Evolutionary conservation across 92 coral and sea anemone species (phyloP).

Genomic region (Meandrina meandrites): DNA sequence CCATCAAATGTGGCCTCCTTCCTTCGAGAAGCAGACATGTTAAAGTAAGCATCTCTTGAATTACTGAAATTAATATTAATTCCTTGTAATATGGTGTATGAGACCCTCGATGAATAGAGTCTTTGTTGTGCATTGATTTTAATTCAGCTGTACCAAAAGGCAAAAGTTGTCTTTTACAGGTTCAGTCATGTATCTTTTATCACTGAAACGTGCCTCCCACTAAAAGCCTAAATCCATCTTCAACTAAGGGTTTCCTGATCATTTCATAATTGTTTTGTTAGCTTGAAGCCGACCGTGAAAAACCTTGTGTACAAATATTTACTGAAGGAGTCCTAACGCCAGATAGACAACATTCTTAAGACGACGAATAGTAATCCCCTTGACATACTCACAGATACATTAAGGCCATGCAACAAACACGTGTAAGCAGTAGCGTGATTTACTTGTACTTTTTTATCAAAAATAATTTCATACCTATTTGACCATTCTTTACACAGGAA

Average conservation of each 20-base stretch:
- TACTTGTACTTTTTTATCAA: background rate
- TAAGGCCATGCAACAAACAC: background rate
- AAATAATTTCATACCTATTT: too few species aligned
- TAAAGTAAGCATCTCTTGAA: constrained; percentile 3
- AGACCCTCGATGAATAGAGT: too few species aligned
- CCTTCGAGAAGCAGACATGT: constrained; percentile 28
- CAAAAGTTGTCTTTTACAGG: background rate
- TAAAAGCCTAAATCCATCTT: background rate
- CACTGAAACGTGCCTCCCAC: background rate
- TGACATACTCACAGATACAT: background rate
- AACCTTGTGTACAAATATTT: too few species aligned
- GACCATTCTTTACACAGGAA: constrained; percentile 1
- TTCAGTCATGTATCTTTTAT: background rate
- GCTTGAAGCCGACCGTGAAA: background rate
- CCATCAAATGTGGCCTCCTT: constrained; percentile 14
- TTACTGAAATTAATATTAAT: background rate
- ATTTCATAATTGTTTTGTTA: background rate
- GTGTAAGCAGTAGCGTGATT: background rate
- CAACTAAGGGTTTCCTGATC: background rate
- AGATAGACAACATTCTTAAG: too few species aligned
- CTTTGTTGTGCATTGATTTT: too few species aligned
- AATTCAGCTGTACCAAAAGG: background rate
- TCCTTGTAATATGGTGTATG: background rate
- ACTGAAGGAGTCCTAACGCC: too few species aligned
- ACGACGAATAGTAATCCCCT: too few species aligned